These are phyloP conservation scores for Squalus acanthias DNA, from an alignment of 2,797 vertebrate genomes.

Conservation along the genomic window DNA sequence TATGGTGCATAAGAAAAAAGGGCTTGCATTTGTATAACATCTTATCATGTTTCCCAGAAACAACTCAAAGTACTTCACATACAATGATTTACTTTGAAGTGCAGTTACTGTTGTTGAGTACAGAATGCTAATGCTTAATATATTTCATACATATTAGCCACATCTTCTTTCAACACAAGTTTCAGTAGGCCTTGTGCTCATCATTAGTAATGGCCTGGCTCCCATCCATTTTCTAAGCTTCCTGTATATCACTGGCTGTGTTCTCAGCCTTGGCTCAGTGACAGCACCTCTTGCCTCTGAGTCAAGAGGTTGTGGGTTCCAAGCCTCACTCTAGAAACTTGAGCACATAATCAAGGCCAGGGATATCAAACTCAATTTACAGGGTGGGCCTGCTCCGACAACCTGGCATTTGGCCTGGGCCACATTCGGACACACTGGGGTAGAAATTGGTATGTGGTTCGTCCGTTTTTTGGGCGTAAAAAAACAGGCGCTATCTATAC, in stretches of 20 bases:
- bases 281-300: not conserved
- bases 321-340: not conserved
- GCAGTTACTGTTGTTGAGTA: not conserved
- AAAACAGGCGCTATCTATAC: not conserved
- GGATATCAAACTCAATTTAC: not conserved
- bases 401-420: not conserved
- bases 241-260: not conserved
- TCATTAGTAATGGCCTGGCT: not conserved
- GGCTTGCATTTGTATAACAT: not conserved
- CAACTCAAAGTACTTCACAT: not conserved
- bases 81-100: not conserved
- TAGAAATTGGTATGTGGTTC: not conserved
- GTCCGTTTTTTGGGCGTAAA: not conserved
- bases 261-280: not conserved
- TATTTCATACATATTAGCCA: not conserved
- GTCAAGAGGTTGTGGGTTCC: not conserved
- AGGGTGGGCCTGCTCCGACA: not conserved
- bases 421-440: not conserved
- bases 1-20: not conserved
- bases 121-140: not conserved
- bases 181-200: not conserved
- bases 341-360: too few species aligned
- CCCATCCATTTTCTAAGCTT: not conserved
- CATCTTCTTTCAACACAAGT: not conserved
- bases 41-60: not conserved